A percentile compares a stretch with the other conserved stretches of the same genome.
These are phyloP conservation scores for Nomia melanderi DNA, from an alignment of 1,140 invertebrate genomes.

Conservation along the genomic window DNA sequence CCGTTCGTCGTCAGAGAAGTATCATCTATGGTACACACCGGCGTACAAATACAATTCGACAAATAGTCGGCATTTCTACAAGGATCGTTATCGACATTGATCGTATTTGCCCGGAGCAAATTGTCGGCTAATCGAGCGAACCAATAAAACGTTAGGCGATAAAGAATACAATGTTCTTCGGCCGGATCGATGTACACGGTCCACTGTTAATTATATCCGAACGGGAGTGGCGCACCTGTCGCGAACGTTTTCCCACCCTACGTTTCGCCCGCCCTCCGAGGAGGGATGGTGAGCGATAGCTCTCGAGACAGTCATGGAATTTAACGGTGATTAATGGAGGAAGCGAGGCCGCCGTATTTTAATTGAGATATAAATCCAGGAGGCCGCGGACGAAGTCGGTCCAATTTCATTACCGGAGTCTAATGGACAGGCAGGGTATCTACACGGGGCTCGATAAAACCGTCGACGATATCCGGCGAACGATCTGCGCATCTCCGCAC, in stretches of 20 bases:
- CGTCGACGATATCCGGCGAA: conserved; percentile 1
- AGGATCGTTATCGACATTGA: neutral
- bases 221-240: neutral
- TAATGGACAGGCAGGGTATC: neutral
- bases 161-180: neutral
- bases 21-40: too few relatives aligned
- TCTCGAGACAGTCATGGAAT: neutral
- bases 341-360: conserved; percentile 24
- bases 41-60: neutral
- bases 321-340: conserved; percentile 28
- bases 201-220: conserved; percentile 2
- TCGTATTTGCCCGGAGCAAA: neutral
- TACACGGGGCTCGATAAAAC: conserved; percentile 28
- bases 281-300: too few relatives aligned
- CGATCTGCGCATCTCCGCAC: neutral
- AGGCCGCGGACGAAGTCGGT: conserved; percentile 22
- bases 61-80: neutral
- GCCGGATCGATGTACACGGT: neutral
- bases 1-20: too few relatives aligned
- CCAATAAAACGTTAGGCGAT: neutral
- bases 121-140: neutral
- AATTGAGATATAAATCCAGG: conserved; percentile 56
- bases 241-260: neutral
- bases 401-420: conserved; percentile 47
- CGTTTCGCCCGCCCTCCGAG: too few relatives aligned